Percentiles rank a stretch among this genome's conserved stretches.
These are phyloP conservation scores for Callocephalon fimbriatum DNA, from an alignment of 2,113 vertebrate genomes.

Conservation along the genomic window DNA sequence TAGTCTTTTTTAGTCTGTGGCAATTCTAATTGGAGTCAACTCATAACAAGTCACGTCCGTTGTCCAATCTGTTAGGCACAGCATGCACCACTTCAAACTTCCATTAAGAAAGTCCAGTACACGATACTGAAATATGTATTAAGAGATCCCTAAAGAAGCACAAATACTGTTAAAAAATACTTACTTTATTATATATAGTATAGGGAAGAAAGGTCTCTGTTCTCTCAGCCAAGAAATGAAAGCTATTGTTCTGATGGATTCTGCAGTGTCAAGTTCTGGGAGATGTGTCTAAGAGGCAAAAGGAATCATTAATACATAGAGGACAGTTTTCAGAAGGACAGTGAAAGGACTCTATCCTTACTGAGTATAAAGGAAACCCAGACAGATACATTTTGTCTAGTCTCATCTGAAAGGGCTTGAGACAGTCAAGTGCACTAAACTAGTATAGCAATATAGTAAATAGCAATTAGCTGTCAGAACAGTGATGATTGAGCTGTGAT, in stretches of 20 bases:
- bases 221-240: slow-evolving; percentile 94
- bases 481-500: background rate
- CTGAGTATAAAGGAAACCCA: background rate
- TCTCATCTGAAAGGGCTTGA: background rate
- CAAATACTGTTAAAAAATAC: background rate
- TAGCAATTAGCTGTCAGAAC: background rate
- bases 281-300: slow-evolving; percentile 83
- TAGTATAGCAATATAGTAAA: background rate
- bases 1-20: background rate
- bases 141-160: background rate
- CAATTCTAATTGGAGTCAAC: background rate
- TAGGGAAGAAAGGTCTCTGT: slow-evolving; percentile 91
- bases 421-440: background rate
- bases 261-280: slow-evolving; percentile 92
- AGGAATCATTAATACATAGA: background rate
- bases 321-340: background rate
- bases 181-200: slow-evolving; percentile 92
- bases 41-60: background rate
- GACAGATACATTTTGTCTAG: accelerated
- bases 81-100: background rate
- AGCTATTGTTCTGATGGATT: slow-evolving; percentile 87
- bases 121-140: background rate
- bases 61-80: background rate
- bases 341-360: background rate
- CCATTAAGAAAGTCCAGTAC: background rate